Evolutionary conservation across 2,888 invertebrate species (phyloP).

Genomic region (Drosophila maculinotata): DNA sequence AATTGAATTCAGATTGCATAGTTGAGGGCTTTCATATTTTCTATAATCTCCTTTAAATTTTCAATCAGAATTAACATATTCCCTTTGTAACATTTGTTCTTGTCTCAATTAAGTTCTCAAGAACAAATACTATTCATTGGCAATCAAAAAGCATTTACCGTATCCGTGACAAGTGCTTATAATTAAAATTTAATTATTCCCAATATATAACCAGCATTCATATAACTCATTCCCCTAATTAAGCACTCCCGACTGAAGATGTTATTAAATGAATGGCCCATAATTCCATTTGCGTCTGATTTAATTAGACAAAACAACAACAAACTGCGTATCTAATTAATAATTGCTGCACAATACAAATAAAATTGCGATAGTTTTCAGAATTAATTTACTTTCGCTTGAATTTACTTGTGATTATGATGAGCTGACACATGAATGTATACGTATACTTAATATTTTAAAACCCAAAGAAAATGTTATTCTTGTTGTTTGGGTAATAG

Average conservation of each 20-base stretch:
- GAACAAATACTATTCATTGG: not conserved
- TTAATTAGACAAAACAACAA: not conserved
- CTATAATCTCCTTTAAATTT: too few relatives aligned
- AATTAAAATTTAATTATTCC: conserved; percentile 42
- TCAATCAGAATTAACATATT: not conserved
- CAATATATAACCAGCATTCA: too few relatives aligned
- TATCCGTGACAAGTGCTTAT: conserved; percentile 18
- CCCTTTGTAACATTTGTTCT: not conserved
- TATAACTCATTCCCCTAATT: too few relatives aligned
- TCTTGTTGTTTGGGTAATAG: too few relatives aligned
- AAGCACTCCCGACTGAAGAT: conserved; percentile 14
- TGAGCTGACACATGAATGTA: too few relatives aligned
- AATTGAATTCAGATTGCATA: too few relatives aligned
- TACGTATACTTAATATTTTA: too few relatives aligned
- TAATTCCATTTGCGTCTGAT: conserved; percentile 1
- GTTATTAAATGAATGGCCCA: conserved; percentile 13
- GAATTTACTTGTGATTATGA: not conserved
- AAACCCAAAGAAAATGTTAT: too few relatives aligned
- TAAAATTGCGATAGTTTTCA: too few relatives aligned
- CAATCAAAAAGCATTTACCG: conserved; percentile 4
- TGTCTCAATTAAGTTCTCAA: not conserved
- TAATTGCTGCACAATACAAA: not conserved
- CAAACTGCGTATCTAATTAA: conserved; percentile 8
- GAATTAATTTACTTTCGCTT: not conserved
- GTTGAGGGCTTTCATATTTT: too few relatives aligned